Conservation (phyloP, 2,113 vertebrate species). For the Percopsis transmontana region DNA sequence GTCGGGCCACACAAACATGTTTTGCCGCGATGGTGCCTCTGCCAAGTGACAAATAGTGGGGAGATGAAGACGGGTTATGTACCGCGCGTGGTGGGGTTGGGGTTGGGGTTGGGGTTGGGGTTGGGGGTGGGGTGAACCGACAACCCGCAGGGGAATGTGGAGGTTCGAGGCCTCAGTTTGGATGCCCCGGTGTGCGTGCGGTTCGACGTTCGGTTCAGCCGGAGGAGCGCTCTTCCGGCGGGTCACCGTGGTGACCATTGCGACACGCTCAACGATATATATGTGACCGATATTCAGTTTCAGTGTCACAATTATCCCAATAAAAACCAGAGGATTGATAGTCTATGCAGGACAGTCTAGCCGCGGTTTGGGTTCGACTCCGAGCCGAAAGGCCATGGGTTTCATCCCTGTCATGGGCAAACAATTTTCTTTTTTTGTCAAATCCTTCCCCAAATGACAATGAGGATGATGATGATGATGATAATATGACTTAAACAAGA, state of each 20-base stretch:
- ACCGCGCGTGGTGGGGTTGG: no score
- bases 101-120: no score
- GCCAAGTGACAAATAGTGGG: constrained; percentile 60
- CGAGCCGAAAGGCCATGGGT: no score
- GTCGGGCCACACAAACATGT: constrained; percentile 54
- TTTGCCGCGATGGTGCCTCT: constrained; percentile 57
- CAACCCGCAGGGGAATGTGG: constrained; percentile 39
- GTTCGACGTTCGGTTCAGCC: constrained; percentile 12
- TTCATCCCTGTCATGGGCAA: no score
- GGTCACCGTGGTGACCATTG: background rate
- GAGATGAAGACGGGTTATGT: constrained; percentile 45
- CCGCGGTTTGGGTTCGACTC: no score
- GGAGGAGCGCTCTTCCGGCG: background rate
- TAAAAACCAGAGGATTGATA: background rate
- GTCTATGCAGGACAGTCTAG: background rate
- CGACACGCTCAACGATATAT: background rate
- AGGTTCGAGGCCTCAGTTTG: constrained; percentile 41
- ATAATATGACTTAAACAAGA: no score
- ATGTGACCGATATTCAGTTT: constrained; percentile 1
- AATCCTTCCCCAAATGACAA: no score
- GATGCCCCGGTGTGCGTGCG: constrained; percentile 1
- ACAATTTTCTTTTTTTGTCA: no score
- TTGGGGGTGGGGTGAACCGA: constrained; percentile 37
- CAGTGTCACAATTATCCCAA: background rate
- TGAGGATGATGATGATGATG: no score